Conservation (phyloP, 2,113 vertebrate genomes). For the Corythornis madagascariensis region DNA sequence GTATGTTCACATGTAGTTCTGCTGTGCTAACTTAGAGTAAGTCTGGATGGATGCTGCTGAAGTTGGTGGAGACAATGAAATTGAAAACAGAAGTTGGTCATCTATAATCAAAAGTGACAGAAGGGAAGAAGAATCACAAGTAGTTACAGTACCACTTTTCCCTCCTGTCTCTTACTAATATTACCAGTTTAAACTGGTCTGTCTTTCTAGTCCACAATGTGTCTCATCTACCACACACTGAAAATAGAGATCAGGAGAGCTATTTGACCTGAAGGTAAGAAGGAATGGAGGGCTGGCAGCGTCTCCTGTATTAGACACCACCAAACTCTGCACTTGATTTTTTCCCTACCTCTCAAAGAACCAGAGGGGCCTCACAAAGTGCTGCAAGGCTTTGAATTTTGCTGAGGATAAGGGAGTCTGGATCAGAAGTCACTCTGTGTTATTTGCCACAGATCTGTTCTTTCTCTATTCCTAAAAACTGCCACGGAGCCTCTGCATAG, state of each 20-base stretch:
- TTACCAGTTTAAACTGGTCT: not conserved
- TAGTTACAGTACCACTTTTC: not conserved
- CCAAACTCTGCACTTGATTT: not conserved
- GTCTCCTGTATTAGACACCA: not conserved
- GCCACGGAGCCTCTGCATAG: not conserved
- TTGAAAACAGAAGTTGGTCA: conserved; percentile 27
- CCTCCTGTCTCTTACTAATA: not conserved
- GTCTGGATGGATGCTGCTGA: not conserved
- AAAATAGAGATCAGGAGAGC: not conserved
- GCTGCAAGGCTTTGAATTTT: not conserved
- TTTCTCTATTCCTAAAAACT: not conserved
- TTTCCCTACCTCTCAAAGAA: not conserved
- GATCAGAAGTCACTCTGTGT: not conserved
- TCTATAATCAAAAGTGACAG: conserved; percentile 21
- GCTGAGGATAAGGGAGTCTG: not conserved
- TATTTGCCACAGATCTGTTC: not conserved
- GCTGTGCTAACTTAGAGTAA: not conserved
- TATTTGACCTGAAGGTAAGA: not conserved
- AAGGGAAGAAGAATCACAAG: not conserved
- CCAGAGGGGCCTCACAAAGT: not conserved
- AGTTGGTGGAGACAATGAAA: not conserved
- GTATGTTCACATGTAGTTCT: not conserved
- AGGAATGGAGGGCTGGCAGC: not conserved
- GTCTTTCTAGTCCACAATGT: not conserved
- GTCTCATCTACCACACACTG: not conserved